Evolutionary conservation across 92 coral and sea anemone species (phyloP), one percentile per base, ranked within the genome.

Genomic region (Palythoa grandiflora): DNA sequence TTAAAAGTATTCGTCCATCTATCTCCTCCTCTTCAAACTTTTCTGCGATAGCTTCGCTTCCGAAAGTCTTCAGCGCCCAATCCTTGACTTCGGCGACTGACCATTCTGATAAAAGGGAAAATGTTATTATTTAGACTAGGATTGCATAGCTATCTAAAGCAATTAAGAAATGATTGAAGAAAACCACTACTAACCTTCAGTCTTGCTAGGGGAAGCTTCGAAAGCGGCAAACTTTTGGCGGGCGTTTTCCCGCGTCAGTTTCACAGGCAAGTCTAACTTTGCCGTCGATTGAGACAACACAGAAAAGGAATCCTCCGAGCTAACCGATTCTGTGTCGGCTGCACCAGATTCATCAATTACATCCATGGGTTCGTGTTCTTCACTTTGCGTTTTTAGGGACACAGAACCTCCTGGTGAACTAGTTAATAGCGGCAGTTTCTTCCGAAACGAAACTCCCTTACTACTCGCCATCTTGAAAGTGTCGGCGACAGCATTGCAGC

Each of bases 401-500:
- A 77, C 84, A 66, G 84, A 73, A 71, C 75, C 54, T 63, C 35
- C 84, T 44, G 84, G 84, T 48, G 89, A 87, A 77, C 84, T 61
- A 68, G 90, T 78, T 38, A 74, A 39, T 87, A 63, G 36, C 59
- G 85, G 72, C 55, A 87, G 71, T 78, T 66, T 87, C 89, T 68
- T 87, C 35, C 89, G 85, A 87, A 48, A 87, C 85, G 39, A 47
- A 77, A 19, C 53, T 66, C 85, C 78, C 77, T 35, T 78, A 15
- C 89, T 66, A 66, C 89, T 87, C 85, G 85, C 85, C 89, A 87
- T 87, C 89, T 87, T 78, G 70, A 36, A 87, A 87, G 70, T 66
- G 78, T 9, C 89, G 39, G 55, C 57, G 78, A 48, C n/a, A 51
- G 80, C 47, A 68, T 66, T 87, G 85, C 89, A 87, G 89, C 85